These are phyloP conservation scores for Acleris laterana DNA, from an alignment of 2,888 invertebrate species.

Conservation along the genomic window DNA sequence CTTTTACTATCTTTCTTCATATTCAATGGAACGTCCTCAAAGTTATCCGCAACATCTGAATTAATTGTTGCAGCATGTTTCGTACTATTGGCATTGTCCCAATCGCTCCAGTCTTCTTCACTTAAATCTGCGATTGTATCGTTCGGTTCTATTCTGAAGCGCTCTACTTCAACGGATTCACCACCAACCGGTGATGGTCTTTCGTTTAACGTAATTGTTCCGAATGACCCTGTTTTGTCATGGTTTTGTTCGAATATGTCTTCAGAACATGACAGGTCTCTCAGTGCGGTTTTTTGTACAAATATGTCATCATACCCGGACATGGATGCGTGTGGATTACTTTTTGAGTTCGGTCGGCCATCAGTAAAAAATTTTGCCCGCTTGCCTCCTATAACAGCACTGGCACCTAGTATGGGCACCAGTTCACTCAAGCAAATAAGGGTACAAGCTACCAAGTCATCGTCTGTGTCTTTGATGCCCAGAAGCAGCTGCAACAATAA, in stretches of 20 bases:
- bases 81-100: conserved; percentile 85
- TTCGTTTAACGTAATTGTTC: conserved; percentile 85
- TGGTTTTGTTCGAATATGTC: conserved; percentile 54
- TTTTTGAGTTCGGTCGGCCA: conserved; percentile 88
- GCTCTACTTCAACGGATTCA: conserved; percentile 85
- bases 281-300: conserved; percentile 56
- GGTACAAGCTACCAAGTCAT: conserved; percentile 92
- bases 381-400: conserved; percentile 93
- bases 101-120: conserved; percentile 92
- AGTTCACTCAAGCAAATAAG: conserved; percentile 92
- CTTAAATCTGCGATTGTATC: conserved; percentile 80
- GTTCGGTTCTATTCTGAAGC: conserved; percentile 61
- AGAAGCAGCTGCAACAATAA: conserved; percentile 87
- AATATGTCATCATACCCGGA: conserved; percentile 47
- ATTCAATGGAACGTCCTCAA: conserved; percentile 8
- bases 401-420: conserved; percentile 93
- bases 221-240: conserved; percentile 57
- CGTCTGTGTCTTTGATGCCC: conserved; percentile 94
- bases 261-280: conserved; percentile 69
- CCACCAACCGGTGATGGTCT: conserved; percentile 93
- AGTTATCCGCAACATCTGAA: conserved; percentile 22
- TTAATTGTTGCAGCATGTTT: conserved; percentile 27
- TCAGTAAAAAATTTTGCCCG: conserved; percentile 93
- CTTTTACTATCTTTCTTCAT: conserved; percentile 40
- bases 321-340: conserved; percentile 43